phyloP scores from a whole-genome alignment of 2,888 invertebrate genomes.

The Dasysyrphus albostriatus region DNA sequence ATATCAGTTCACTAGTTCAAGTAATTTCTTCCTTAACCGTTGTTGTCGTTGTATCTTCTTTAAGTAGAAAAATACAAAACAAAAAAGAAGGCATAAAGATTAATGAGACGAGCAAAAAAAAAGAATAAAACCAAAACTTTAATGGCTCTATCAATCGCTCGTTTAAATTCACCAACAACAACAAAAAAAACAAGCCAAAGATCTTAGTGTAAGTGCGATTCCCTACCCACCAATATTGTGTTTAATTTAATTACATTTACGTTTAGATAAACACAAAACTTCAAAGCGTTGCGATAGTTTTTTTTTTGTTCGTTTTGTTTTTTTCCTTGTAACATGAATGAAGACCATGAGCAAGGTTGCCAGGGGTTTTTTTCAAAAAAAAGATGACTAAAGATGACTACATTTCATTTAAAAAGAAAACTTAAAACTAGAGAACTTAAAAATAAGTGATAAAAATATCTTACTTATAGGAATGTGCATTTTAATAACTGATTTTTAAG shows the following conservation, averaged over 20 bases:
- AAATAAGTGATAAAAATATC: too few species aligned
- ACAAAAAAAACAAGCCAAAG: not conserved
- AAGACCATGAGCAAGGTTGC: not conserved
- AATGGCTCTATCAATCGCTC: slow-evolving; percentile 64
- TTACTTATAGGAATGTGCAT: too few species aligned
- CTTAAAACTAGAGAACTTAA: too few species aligned
- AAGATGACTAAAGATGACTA: too few species aligned
- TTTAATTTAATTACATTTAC: slow-evolving; percentile 72
- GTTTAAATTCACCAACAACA: slow-evolving; percentile 46
- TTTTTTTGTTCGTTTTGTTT: slow-evolving; percentile 1
- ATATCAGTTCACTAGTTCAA: not conserved
- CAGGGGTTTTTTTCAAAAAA: not conserved
- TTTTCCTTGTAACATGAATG: not conserved
- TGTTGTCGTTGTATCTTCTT: not conserved
- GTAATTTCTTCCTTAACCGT: not conserved
- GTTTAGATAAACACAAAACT: slow-evolving; percentile 67
- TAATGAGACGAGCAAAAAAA: slow-evolving; percentile 7
- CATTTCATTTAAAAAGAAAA: too few species aligned
- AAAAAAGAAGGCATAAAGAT: slow-evolving; percentile 21
- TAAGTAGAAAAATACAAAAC: not conserved
- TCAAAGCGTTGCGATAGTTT: slow-evolving; percentile 59
- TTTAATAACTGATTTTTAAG: too few species aligned
- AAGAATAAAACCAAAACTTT: slow-evolving; percentile 36
- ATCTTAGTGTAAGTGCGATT: slow-evolving; percentile 15
- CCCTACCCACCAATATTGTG: slow-evolving; percentile 57